Conservation (phyloP, 1,140 invertebrate genomes). For the Pseudomyrmex sp. region DNA sequence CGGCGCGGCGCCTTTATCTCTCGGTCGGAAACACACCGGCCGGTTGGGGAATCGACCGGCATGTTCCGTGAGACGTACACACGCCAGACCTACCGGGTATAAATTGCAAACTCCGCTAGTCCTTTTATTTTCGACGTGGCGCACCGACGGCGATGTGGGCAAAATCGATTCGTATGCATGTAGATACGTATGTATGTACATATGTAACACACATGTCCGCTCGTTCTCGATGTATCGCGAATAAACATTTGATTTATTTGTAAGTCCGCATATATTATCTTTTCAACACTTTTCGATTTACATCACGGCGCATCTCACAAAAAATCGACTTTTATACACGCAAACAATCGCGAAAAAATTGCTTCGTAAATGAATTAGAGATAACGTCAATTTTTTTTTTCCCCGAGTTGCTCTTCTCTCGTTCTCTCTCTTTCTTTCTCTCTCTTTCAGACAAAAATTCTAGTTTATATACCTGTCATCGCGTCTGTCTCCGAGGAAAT, state of each 20-base stretch:
- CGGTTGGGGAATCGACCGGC: slow-evolving; percentile 28
- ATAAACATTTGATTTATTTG: slow-evolving; percentile 51
- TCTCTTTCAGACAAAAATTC: slow-evolving; percentile 3
- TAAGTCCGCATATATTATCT: slow-evolving; percentile 26
- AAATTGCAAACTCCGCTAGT: slow-evolving; percentile 62
- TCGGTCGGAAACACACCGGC: slow-evolving; percentile 36
- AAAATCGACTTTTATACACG: slow-evolving; percentile 35
- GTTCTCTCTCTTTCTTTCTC: neutral
- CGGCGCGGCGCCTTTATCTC: slow-evolving; percentile 57
- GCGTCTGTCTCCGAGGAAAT: slow-evolving; percentile 53
- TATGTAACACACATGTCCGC: neutral
- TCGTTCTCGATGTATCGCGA: slow-evolving; percentile 34
- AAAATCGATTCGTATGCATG: slow-evolving; percentile 40
- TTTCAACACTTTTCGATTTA: slow-evolving; percentile 25
- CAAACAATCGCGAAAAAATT: slow-evolving; percentile 26
- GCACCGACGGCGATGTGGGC: slow-evolving; percentile 41
- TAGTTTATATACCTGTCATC: slow-evolving; percentile 43
- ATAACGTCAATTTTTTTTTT: no score
- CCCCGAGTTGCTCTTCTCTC: no score
- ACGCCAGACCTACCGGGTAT: slow-evolving; percentile 39
- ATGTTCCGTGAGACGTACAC: slow-evolving; percentile 42
- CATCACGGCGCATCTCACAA: neutral
- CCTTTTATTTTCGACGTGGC: slow-evolving; percentile 64
- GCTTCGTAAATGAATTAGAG: neutral
- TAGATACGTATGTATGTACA: neutral